Conservation (phyloP, 2,888 invertebrate genomes). For the Drepana falcataria region DNA sequence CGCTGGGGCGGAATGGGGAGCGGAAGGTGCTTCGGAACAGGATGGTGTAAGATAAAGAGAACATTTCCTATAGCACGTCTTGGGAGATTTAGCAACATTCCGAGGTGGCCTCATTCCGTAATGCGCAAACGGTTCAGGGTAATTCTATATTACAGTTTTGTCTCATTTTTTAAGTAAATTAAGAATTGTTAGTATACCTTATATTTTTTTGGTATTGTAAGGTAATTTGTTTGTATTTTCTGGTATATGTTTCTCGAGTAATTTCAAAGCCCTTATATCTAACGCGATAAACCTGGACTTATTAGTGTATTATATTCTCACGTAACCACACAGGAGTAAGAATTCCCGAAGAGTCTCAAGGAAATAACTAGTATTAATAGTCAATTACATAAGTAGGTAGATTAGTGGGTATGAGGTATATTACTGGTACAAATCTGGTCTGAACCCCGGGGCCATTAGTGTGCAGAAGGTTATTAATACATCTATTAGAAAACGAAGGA, state of each 20-base stretch:
- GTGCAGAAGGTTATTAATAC: slow-evolving; percentile 14
- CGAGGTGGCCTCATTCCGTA: slow-evolving; percentile 48
- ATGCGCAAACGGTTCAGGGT: slow-evolving; percentile 36
- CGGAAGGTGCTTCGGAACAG: slow-evolving; percentile 72
- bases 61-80: slow-evolving; percentile 75
- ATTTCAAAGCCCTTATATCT: too few species aligned
- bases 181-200: too few species aligned
- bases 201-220: too few species aligned
- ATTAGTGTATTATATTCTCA: too few species aligned
- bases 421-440: slow-evolving; percentile 10
- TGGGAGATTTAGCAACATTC: slow-evolving; percentile 70
- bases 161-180: slow-evolving; percentile 3
- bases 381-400: slow-evolving; percentile 7
- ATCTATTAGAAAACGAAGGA: background rate
- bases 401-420: slow-evolving; percentile 2
- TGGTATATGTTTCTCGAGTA: too few species aligned
- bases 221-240: too few species aligned
- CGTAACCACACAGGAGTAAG: too few species aligned
- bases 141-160: slow-evolving; percentile 33
- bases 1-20: slow-evolving; percentile 55
- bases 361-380: background rate
- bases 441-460: slow-evolving; percentile 6
- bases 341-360: background rate
- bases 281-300: too few species aligned
- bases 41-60: slow-evolving; percentile 77